A percentile compares a stretch with the other conserved stretches of the same genome.
Evolutionary conservation across 2,797 vertebrate genomes (phyloP).

Genomic region (Tamandua tetradactyla): DNA sequence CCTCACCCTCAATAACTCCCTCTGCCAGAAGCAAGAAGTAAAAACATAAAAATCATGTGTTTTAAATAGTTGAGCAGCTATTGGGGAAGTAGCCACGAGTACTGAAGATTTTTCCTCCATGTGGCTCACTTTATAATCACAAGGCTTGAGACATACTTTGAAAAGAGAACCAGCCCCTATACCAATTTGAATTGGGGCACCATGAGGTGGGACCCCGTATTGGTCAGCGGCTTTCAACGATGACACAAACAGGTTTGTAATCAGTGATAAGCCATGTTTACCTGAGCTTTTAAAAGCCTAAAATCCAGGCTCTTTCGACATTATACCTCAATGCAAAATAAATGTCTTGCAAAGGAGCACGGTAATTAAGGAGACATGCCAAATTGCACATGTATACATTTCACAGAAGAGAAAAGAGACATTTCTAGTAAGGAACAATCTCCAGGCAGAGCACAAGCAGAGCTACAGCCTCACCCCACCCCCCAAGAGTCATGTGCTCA

Average conservation of each 20-base stretch:
- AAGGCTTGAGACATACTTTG: neutral
- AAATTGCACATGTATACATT: constrained; percentile 33
- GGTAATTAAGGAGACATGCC: neutral
- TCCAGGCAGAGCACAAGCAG: neutral
- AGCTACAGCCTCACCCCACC: neutral
- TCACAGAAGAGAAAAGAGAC: constrained; percentile 17
- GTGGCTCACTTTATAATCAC: neutral
- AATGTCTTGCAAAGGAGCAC: neutral
- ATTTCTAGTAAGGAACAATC: constrained; percentile 5
- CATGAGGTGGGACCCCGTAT: neutral
- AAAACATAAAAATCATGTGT: constrained; percentile 2
- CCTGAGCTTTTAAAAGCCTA: constrained; percentile 13
- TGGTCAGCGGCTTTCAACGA: neutral
- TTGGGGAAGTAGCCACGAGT: neutral
- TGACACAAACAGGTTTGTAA: neutral
- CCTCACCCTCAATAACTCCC: neutral
- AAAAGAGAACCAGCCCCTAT: neutral
- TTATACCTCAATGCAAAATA: neutral
- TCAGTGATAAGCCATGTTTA: neutral
- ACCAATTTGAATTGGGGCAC: neutral
- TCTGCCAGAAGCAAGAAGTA: constrained; percentile 8
- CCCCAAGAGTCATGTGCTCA: constrained; percentile 44
- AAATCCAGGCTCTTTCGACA: neutral
- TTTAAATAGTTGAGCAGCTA: neutral
- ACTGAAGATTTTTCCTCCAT: neutral